phyloP scores from a whole-genome alignment of 2,113 vertebrate species.

The Amblyornis subalaris region DNA sequence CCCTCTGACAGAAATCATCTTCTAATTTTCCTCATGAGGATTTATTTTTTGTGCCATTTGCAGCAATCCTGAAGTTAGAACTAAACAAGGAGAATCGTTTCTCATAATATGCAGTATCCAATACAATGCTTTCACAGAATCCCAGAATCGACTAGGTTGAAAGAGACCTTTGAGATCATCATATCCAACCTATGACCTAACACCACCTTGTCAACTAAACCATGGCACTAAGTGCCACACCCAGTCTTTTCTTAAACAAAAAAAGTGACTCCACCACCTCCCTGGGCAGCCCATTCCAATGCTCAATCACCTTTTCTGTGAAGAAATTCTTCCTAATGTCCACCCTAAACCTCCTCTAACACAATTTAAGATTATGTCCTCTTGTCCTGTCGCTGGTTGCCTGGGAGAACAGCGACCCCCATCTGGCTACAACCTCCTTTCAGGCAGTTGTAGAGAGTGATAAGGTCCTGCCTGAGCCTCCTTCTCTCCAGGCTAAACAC shows the following conservation, averaged over 20 bases:
- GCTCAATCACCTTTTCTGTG: background rate
- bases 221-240: background rate
- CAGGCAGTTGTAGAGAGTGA: background rate
- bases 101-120: background rate
- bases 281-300: background rate
- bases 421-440: accelerated
- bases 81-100: background rate
- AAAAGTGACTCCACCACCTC: background rate
- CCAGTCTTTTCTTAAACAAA: background rate
- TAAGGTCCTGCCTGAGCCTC: accelerated
- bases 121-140: accelerated
- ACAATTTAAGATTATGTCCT: background rate
- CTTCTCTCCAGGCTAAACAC: background rate
- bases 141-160: background rate
- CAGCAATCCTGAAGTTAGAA: background rate
- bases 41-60: background rate
- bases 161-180: background rate
- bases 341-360: background rate
- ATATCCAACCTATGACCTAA: too few relatives aligned
- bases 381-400: accelerated
- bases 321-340: background rate
- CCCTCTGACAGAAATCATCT: background rate
- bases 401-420: background rate
- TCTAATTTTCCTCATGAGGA: background rate
- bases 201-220: background rate